A percentile compares a stretch with the other conserved stretches of the same genome.
Conservation (phyloP, 2,113 vertebrate genomes). For the Mustela lutreola region DNA sequence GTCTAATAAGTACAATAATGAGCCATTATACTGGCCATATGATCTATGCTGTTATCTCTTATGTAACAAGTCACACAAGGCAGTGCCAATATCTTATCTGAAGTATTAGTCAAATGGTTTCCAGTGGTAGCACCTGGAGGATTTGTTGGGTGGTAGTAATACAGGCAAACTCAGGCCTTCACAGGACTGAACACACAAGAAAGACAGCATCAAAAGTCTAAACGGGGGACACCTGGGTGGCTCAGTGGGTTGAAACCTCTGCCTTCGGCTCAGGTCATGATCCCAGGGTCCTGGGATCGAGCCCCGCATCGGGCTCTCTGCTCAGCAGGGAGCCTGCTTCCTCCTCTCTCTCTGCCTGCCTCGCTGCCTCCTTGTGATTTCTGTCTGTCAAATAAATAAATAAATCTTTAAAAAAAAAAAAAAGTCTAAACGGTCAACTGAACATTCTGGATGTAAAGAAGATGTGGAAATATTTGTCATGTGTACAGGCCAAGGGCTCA, state of each 20-base stretch:
- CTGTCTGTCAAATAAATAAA: too few species aligned
- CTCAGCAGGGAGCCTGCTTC: too few species aligned
- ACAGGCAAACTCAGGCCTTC: not conserved
- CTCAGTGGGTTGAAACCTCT: too few species aligned
- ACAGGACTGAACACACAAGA: not conserved
- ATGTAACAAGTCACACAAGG: not conserved
- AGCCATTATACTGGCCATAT: not conserved
- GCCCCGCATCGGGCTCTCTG: too few species aligned
- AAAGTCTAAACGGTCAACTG: not conserved
- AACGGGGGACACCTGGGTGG: not conserved
- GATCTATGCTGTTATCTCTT: not conserved
- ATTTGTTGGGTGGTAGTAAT: not conserved
- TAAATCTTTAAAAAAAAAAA: too few species aligned
- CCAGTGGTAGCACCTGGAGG: not conserved
- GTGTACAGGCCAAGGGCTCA: not conserved
- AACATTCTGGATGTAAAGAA: not conserved
- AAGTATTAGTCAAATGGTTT: not conserved
- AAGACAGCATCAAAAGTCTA: not conserved
- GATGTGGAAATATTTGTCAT: not conserved
- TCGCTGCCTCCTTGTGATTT: too few species aligned
- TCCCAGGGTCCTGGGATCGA: too few species aligned
- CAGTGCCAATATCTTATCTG: not conserved
- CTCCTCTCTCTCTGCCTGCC: too few species aligned
- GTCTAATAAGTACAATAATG: constrained; percentile 57
- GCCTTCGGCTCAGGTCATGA: too few species aligned